phyloP scores from a whole-genome alignment of 2,797 vertebrate genomes.

The Paguma larvata region DNA sequence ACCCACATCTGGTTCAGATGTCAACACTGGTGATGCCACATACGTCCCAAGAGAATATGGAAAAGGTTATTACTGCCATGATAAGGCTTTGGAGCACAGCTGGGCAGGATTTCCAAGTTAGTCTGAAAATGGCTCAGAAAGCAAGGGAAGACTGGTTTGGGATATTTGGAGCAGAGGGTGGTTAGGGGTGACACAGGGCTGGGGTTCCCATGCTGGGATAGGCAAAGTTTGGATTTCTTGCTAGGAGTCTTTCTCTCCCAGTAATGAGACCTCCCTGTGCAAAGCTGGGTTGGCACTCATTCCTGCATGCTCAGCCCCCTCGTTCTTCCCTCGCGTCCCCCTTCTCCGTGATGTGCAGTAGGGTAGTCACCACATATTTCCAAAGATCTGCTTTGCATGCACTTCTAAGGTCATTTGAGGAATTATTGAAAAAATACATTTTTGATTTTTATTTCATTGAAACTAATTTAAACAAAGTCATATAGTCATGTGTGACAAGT shows the following conservation, averaged over 20 bases:
- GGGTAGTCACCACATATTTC: background rate
- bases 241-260: too few relatives aligned
- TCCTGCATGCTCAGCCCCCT: background rate
- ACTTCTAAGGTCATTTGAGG: background rate
- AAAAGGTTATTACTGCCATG: background rate
- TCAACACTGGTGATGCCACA: background rate
- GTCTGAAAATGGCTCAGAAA: background rate
- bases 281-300: background rate
- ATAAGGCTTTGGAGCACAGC: background rate
- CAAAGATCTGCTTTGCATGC: background rate
- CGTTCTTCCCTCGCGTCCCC: too few relatives aligned
- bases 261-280: background rate
- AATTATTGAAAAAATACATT: background rate
- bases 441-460: background rate
- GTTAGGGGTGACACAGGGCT: background rate
- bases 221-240: fast-evolving
- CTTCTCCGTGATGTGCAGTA: background rate
- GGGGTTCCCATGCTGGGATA: fast-evolving
- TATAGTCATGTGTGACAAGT: background rate
- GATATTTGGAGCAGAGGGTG: background rate
- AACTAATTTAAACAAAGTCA: background rate
- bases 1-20: background rate
- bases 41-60: background rate
- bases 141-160: background rate
- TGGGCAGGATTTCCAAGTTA: background rate